Conservation (phyloP, 35 echinoderm and acorn worm species). For the Stichopus chloronotus region DNA sequence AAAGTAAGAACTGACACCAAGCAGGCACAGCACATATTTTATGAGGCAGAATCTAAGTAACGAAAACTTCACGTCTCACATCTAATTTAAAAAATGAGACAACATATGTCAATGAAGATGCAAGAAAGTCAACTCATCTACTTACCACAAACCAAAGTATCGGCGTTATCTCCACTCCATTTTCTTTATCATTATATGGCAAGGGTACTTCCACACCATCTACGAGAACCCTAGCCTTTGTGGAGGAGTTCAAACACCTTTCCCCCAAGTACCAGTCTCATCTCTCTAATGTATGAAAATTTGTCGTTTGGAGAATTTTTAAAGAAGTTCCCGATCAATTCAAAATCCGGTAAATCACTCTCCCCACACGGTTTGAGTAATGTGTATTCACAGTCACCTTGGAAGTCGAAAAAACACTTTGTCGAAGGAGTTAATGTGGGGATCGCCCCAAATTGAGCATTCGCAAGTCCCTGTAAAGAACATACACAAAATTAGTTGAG, state of each 20-base stretch:
- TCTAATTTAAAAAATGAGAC: no score
- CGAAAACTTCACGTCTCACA: no score
- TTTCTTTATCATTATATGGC: slow-evolving; percentile 2
- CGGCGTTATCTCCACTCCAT: not conserved
- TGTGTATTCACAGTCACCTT: slow-evolving; percentile 56
- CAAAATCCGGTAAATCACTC: not conserved
- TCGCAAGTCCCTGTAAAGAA: not conserved
- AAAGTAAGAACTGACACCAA: no score
- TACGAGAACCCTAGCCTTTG: not conserved
- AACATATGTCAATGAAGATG: no score
- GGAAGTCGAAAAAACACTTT: not conserved
- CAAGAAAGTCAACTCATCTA: no score
- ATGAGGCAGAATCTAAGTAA: no score
- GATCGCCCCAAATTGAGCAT: slow-evolving; percentile 40
- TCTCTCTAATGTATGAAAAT: not conserved
- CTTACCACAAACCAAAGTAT: no score
- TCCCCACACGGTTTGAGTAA: not conserved
- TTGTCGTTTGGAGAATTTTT: slow-evolving; percentile 1
- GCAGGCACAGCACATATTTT: no score
- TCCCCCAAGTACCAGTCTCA: slow-evolving; percentile 4
- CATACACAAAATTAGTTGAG: not conserved
- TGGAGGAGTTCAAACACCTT: slow-evolving; percentile 11
- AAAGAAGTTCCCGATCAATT: slow-evolving; percentile 12
- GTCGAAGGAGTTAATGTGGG: slow-evolving; percentile 55
- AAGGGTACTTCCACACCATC: not conserved